These are phyloP conservation scores for Blera fallax DNA, from an alignment of 2,888 invertebrate species.

Conservation along the genomic window DNA sequence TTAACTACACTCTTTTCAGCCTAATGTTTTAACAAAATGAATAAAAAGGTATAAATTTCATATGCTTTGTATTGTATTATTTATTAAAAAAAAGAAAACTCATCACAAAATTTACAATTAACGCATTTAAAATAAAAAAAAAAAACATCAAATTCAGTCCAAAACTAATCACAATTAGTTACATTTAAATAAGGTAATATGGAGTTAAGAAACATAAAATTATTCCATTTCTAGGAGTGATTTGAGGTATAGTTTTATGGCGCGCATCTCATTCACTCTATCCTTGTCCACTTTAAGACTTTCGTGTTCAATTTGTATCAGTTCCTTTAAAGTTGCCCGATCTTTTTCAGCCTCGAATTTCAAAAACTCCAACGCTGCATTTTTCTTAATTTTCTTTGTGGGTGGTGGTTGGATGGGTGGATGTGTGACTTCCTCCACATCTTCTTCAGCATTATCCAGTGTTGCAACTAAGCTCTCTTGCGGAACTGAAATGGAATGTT, in stretches of 20 bases:
- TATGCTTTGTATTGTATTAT: not conserved
- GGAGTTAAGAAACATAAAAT: not conserved
- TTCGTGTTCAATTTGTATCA: not conserved
- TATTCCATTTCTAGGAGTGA: not conserved
- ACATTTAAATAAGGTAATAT: not conserved
- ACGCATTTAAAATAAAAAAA: not conserved
- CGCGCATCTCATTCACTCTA: not conserved
- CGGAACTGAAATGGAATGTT: constrained; percentile 11
- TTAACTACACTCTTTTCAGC: not conserved
- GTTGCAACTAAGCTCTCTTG: not conserved
- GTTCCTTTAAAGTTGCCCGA: not conserved
- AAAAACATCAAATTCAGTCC: not conserved
- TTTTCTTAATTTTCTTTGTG: not conserved
- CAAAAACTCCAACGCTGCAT: not conserved
- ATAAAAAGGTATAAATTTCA: not conserved
- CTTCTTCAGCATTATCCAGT: not conserved
- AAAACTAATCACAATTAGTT: not conserved
- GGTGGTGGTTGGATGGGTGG: too few species aligned
- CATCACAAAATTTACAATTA: too few species aligned
- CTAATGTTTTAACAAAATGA: not conserved
- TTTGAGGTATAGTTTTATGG: not conserved
- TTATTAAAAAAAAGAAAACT: not conserved
- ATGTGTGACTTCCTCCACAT: not conserved
- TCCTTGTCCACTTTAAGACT: not conserved
- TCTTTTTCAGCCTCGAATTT: not conserved